phyloP scores from a whole-genome alignment of 2,888 invertebrate species.

The Polyommatus icarus region DNA sequence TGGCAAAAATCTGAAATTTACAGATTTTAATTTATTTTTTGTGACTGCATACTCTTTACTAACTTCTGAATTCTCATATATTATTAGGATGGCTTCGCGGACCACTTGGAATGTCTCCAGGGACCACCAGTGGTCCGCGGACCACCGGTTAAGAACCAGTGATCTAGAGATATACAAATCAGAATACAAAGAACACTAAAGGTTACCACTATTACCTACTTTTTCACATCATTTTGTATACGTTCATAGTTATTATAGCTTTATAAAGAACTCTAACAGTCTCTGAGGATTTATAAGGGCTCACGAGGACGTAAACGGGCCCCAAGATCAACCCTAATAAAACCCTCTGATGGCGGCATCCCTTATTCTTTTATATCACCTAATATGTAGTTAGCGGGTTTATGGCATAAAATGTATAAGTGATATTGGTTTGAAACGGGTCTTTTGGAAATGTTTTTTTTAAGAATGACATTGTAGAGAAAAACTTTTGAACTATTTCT shows the following conservation, averaged over 20 bases:
- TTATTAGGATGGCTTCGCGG: too few species aligned
- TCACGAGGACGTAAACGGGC: background rate
- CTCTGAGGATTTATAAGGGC: constrained; percentile 7
- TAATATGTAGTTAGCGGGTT: constrained; percentile 14
- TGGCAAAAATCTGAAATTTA: too few species aligned
- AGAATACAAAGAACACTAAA: too few species aligned
- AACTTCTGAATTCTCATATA: too few species aligned
- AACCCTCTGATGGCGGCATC: background rate
- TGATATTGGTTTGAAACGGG: background rate
- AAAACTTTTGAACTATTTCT: background rate
- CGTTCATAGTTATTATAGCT: background rate
- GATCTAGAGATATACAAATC: too few species aligned
- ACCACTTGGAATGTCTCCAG: too few species aligned
- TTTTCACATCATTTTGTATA: too few species aligned
- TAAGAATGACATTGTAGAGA: background rate
- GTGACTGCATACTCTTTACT: too few species aligned
- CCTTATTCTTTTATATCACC: background rate
- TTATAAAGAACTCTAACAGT: constrained; percentile 1
- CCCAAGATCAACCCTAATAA: background rate
- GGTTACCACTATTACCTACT: too few species aligned
- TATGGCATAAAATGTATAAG: background rate
- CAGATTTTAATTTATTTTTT: too few species aligned
- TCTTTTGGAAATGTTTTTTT: background rate
- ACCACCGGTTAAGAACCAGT: too few species aligned
- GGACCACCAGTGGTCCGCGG: too few species aligned